Evolutionary conservation across 2,113 vertebrate species (phyloP).

Genomic region (Labeo catla): DNA sequence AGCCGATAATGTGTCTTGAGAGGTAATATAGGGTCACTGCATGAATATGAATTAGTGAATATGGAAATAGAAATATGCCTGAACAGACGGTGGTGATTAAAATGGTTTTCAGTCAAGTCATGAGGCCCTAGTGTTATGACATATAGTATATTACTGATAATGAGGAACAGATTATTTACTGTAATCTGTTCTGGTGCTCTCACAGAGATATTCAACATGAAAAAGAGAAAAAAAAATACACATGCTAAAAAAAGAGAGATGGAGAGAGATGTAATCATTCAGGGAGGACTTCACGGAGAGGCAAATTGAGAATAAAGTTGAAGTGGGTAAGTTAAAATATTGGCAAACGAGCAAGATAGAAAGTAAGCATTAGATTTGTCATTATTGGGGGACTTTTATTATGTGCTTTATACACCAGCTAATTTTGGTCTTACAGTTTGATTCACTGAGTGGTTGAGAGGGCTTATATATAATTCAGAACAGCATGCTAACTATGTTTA

Average conservation of each 20-base stretch:
- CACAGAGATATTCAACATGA: background rate
- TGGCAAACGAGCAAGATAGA: background rate
- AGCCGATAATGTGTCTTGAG: slow-evolving; percentile 3
- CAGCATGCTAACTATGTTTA: background rate
- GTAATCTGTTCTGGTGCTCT: background rate
- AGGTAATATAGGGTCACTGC: slow-evolving; percentile 8
- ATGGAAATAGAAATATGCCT: slow-evolving; percentile 1
- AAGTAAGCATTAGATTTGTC: background rate
- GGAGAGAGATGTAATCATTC: background rate
- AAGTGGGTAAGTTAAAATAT: background rate
- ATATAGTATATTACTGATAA: slow-evolving; percentile 5
- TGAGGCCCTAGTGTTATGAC: background rate
- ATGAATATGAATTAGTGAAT: slow-evolving; percentile 24
- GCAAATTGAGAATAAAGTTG: background rate
- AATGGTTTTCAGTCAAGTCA: slow-evolving; percentile 23
- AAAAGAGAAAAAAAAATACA: background rate
- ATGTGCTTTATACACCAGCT: background rate
- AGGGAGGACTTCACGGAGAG: background rate
- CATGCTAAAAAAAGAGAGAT: background rate
- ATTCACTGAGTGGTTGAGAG: background rate
- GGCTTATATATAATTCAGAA: background rate
- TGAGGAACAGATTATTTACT: slow-evolving; percentile 18
- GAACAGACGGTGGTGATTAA: slow-evolving; percentile 41
- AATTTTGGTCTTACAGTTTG: background rate
- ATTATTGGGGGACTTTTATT: background rate